Evolutionary conservation across 1,140 invertebrate species (phyloP).

Genomic region (Mamestra configurata): DNA sequence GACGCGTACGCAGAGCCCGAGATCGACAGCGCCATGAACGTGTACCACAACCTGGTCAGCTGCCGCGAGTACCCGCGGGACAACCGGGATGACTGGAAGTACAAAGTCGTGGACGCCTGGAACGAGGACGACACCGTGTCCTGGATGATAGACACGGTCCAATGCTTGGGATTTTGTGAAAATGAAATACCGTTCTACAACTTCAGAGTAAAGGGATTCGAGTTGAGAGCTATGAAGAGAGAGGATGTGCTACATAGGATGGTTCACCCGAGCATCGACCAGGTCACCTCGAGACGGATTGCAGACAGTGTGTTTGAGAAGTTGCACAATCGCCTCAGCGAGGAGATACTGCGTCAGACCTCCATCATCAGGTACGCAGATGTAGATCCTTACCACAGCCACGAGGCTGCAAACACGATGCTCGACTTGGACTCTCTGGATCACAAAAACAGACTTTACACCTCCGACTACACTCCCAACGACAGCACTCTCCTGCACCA

Average conservation of each 20-base stretch:
- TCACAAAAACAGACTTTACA: conserved; percentile 69
- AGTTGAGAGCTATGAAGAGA: conserved; percentile 82
- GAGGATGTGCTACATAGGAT: conserved; percentile 86
- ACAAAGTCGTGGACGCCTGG: conserved; percentile 87
- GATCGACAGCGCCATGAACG: conserved; percentile 69
- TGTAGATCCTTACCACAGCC: conserved; percentile 69
- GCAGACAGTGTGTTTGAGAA: conserved; percentile 86
- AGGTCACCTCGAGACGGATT: conserved; percentile 67
- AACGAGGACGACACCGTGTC: conserved; percentile 88
- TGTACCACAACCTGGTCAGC: conserved; percentile 77
- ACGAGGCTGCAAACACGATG: conserved; percentile 71
- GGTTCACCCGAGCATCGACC: conserved; percentile 73
- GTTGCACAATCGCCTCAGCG: conserved; percentile 75
- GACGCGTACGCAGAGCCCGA: conserved; percentile 74
- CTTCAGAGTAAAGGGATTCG: conserved; percentile 85
- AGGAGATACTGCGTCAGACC: conserved; percentile 73
- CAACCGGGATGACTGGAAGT: conserved; percentile 84
- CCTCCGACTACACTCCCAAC: conserved; percentile 73
- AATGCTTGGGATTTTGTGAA: conserved; percentile 81
- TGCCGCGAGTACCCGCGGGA: conserved; percentile 65
- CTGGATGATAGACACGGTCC: conserved; percentile 87
- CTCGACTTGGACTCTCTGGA: conserved; percentile 76
- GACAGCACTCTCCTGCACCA: conserved; percentile 66
- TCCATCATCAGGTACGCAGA: conserved; percentile 78
- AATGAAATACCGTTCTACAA: conserved; percentile 82